Conservation (phyloP, 2,888 invertebrate species). For the Ophion ellenae region DNA sequence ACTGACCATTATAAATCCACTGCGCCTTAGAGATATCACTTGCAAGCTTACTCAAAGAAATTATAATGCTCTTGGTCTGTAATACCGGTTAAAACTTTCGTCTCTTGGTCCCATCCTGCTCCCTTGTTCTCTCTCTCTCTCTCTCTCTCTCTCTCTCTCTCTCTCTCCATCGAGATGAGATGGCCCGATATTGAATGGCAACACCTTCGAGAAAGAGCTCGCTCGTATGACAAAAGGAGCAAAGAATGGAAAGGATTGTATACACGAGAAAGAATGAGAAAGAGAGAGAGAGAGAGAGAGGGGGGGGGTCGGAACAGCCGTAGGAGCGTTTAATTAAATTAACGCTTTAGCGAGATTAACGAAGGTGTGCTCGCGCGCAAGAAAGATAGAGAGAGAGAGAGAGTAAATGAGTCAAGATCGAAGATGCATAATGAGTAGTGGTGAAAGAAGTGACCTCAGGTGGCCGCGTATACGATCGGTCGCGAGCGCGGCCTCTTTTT, state of each 20-base stretch:
- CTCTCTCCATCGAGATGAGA: constrained; percentile 65
- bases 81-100: constrained; percentile 29
- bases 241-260: constrained; percentile 9
- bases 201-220: constrained; percentile 70
- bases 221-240: constrained; percentile 58
- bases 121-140: not conserved
- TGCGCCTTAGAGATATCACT: constrained; percentile 44
- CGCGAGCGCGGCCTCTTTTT: constrained; percentile 77
- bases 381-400: constrained; percentile 18
- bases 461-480: constrained; percentile 52
- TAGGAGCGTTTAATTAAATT: constrained; percentile 82
- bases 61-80: constrained; percentile 27
- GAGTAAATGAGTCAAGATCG: constrained; percentile 74
- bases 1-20: constrained; percentile 43
- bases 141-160: not conserved
- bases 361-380: constrained; percentile 78
- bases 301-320: constrained; percentile 62
- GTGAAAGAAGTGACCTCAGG: constrained; percentile 62
- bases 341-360: constrained; percentile 83
- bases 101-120: not conserved
- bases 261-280: constrained; percentile 47
- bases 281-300: constrained; percentile 68
- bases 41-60: constrained; percentile 36
- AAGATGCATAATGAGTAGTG: constrained; percentile 83
- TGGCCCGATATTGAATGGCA: constrained; percentile 69